A percentile compares a stretch with the other conserved stretches of the same genome.
Evolutionary conservation across 2,113 vertebrate species (phyloP).

Genomic region (Calonectris borealis): DNA sequence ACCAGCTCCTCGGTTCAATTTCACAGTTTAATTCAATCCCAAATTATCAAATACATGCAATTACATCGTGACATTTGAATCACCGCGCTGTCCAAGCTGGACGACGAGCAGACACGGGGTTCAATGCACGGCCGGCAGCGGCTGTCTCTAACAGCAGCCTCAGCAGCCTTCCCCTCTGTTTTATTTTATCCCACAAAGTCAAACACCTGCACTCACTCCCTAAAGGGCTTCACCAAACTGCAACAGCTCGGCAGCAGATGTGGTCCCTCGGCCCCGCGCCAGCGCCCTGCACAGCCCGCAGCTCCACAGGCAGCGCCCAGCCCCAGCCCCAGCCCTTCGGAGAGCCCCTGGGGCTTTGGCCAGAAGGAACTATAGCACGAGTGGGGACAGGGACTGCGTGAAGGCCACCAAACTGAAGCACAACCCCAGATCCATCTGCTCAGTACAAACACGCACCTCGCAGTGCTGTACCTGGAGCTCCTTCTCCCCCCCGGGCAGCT

Average conservation of each 20-base stretch:
- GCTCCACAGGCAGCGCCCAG: rapidly evolving
- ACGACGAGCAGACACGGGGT: rapidly evolving
- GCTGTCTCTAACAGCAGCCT: neutral
- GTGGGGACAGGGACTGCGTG: rapidly evolving
- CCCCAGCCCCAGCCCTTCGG: rapidly evolving
- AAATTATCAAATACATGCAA: neutral
- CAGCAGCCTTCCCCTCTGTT: neutral
- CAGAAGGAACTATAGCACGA: neutral
- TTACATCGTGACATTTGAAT: neutral
- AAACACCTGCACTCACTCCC: neutral
- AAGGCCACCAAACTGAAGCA: neutral
- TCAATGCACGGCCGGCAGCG: rapidly evolving
- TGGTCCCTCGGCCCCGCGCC: rapidly evolving
- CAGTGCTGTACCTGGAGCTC: neutral
- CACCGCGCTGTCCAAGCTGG: neutral
- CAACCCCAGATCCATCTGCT: neutral
- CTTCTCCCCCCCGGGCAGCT: neutral
- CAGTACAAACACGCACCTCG: rapidly evolving
- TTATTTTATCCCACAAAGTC: neutral
- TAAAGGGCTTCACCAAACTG: neutral
- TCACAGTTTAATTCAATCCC: neutral
- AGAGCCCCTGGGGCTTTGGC: neutral
- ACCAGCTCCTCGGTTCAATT: neutral
- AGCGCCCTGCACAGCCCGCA: rapidly evolving
- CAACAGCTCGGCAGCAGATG: neutral